Evolutionary conservation across 2,888 invertebrate species (phyloP), one percentile per base, ranked within the genome.

Genomic region (Muscina levida): DNA sequence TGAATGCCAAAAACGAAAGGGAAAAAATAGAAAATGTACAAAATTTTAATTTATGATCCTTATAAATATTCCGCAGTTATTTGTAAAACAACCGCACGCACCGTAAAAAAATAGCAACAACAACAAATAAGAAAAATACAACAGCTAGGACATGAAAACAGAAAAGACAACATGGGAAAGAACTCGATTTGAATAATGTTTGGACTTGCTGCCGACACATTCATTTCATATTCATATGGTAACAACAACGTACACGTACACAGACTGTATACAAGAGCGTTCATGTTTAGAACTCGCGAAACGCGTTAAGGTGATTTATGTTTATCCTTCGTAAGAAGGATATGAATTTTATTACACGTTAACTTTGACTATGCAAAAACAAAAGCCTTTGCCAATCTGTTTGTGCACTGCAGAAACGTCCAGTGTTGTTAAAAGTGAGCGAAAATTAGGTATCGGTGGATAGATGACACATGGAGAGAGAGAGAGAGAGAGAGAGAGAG

Each of bases 61-160:
- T 87, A 87, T 87, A 87, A 87, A 87, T 87, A 87, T 87, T 87
- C 87, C 86, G 86, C 87, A 87, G 87, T 85, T 87, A 87, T 87
- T 87, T 87, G 87, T 87, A 86, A 84, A 85, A 53, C 56, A 67
- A 68, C 62, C 37, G 42, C 31, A 44, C 53, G 42, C 24, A 46
- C 44, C 31, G 51, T 37, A 31, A 17, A 72, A 42, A 19, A 39
- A n/a, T n/a, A 57, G 6, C 31, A 24, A 44, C 13, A 26, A 2
- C 11, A n/a, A 56, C 5, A 65, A 26, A 6, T 6, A 67, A 66
- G 24, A 19, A 66, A n/a, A 72, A 67, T 46, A 72, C 46, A 48
- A 24, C 37, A n/a, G n/a, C n/a, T n/a, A n/a, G n/a, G n/a, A 44
- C 44, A 37, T 42, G 62, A 72, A 73, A 65, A 65, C 62, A 56